Percentiles rank a stretch among this genome's conserved stretches.
Conservation (phyloP, 2,888 invertebrate species). For the Globia sparganii region DNA sequence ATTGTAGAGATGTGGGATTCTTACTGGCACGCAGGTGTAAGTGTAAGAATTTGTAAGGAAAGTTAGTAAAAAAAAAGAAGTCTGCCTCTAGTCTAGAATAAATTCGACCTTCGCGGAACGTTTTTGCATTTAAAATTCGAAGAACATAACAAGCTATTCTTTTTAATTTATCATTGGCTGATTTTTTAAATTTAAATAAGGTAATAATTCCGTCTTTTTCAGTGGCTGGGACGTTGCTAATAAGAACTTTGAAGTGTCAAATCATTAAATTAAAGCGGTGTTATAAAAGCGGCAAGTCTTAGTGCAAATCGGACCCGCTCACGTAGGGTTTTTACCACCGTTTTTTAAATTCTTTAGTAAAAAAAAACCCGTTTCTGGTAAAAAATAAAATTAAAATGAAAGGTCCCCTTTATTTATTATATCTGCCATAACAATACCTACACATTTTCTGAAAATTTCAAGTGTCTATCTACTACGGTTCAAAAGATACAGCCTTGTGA, state of each 20-base stretch:
- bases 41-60: conserved; percentile 37
- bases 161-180: conserved; percentile 14
- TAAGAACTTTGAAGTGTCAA: conserved; percentile 16
- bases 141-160: conserved; percentile 9
- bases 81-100: conserved; percentile 45
- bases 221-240: neutral
- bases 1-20: conserved; percentile 53
- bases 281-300: neutral
- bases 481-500: no score
- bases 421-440: no score
- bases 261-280: neutral
- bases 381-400: no score
- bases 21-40: conserved; percentile 33
- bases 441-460: no score
- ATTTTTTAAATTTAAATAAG: conserved; percentile 23
- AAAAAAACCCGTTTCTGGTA: no score
- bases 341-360: no score
- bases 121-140: conserved; percentile 42
- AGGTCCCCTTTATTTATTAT: no score
- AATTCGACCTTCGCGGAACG: conserved; percentile 45
- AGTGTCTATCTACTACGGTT: no score
- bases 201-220: conserved; percentile 15
- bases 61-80: conserved; percentile 28
- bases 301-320: no score
- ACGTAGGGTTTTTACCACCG: no score